phyloP scores from a whole-genome alignment of 2,113 vertebrate species.

The Catharus bicknelli region DNA sequence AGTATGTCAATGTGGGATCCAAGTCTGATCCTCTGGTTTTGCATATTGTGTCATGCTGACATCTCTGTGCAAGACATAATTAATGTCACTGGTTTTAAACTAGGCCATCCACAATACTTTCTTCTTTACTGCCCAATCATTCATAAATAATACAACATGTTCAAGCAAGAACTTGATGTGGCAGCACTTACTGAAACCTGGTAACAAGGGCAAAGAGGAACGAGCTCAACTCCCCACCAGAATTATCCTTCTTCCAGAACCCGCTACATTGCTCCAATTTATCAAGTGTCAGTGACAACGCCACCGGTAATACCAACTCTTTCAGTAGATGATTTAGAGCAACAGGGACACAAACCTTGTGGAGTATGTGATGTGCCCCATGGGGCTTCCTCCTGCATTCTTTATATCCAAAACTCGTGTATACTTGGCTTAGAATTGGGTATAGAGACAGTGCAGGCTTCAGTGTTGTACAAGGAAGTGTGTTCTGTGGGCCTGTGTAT shows the following conservation, averaged over 20 bases:
- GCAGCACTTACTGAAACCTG: neutral
- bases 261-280: accelerated
- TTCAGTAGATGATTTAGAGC: neutral
- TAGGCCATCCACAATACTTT: neutral
- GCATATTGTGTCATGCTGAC: neutral
- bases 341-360: neutral
- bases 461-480: neutral
- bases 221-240: neutral
- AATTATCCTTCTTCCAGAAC: neutral
- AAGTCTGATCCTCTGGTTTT: neutral
- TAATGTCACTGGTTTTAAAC: neutral
- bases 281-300: neutral
- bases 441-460: neutral
- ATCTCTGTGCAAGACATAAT: neutral
- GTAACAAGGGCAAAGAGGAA: neutral
- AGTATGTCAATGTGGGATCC: neutral
- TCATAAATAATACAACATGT: neutral
- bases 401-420: accelerated
- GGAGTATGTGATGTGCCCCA: neutral
- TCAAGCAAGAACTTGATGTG: neutral
- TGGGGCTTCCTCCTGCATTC: neutral
- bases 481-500: neutral
- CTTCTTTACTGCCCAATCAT: neutral
- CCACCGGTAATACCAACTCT: neutral
- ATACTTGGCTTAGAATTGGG: neutral